Evolutionary conservation across 2,113 vertebrate species (phyloP).

Genomic region (Lophura nycthemera): DNA sequence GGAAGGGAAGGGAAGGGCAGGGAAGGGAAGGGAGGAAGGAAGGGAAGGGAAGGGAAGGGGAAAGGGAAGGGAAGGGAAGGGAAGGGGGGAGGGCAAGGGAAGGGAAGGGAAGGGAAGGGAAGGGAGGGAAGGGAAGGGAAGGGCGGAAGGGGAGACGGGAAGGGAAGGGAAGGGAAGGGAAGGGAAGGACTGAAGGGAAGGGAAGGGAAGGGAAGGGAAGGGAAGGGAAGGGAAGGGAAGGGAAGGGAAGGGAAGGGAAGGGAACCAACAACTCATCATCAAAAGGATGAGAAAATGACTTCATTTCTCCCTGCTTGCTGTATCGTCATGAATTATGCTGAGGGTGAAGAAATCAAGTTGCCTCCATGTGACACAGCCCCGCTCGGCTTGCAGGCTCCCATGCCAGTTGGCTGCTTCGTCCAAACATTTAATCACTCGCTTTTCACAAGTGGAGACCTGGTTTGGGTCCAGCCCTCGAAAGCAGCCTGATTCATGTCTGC

Average conservation of each 20-base stretch:
- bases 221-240: too few relatives aligned
- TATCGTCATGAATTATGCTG: neutral
- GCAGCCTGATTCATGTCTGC: constrained; percentile 60
- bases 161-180: too few relatives aligned
- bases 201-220: neutral
- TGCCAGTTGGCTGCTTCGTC: constrained; percentile 44
- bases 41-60: too few relatives aligned
- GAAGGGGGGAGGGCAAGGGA: too few relatives aligned
- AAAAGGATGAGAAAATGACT: neutral
- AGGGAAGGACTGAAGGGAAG: too few relatives aligned
- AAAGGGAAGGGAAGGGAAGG: too few relatives aligned
- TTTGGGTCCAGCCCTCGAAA: constrained; percentile 60
- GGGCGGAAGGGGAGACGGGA: neutral
- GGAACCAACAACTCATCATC: neutral
- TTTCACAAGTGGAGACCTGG: constrained; percentile 36
- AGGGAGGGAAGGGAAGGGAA: too few relatives aligned
- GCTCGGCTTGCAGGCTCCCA: neutral
- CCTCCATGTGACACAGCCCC: neutral
- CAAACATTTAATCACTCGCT: constrained; percentile 27
- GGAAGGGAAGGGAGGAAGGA: too few relatives aligned
- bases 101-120: neutral
- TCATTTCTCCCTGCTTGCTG: constrained; percentile 12
- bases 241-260: neutral
- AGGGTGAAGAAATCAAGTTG: neutral
- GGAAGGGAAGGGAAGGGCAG: too few relatives aligned